Evolutionary conservation across 1,140 invertebrate genomes (phyloP), one percentile per base, ranked within the genome.

Genomic region (Aphelinus certus): DNA sequence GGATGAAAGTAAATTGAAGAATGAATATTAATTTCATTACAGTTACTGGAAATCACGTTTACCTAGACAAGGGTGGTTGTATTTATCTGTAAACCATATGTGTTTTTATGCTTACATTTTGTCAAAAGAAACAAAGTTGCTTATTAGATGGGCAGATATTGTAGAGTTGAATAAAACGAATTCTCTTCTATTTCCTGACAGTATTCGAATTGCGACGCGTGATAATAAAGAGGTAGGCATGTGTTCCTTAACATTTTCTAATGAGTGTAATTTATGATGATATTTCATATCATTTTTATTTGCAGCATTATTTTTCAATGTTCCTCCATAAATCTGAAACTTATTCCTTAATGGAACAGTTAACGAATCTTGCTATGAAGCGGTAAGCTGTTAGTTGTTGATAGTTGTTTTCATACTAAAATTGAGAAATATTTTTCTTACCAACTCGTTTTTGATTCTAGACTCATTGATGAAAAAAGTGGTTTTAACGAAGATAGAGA

Each of bases 311-410:
- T 84, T 98, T 98, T 88, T 95, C 94, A 45, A 93, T 98, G 92
- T 94, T 99, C 82, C 86, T 97, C 64, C 94, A 93, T 80, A 95
- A 95, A 83, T 91, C 91, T 57, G 97, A 99, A 86, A 96, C 96
- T 1, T 98, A 95, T 87, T 90, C 91, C 58, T 85, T 99, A 71
- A 98, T 98, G 93, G 94, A 97, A 81, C 97, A 99, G 88, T 88
- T 99, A 55, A 95, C 96, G 62, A 98, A 99, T 89, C 93, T 99
- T 88, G 97, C 97, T 60, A 98, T 99, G 92, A 97, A 97, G 92
- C 94, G 96, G 92, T 93, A 87, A 88, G 90, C 86, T 63, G 67
- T 60, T 55, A 71, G 42, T 68, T 51, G 26, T 26, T 57, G 67
- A 49, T 51, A 72, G 73, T 69, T 43, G 56, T 51, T 67, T 45